Conservation (phyloP, 2,888 invertebrate species). For the Melolontha melolontha region DNA sequence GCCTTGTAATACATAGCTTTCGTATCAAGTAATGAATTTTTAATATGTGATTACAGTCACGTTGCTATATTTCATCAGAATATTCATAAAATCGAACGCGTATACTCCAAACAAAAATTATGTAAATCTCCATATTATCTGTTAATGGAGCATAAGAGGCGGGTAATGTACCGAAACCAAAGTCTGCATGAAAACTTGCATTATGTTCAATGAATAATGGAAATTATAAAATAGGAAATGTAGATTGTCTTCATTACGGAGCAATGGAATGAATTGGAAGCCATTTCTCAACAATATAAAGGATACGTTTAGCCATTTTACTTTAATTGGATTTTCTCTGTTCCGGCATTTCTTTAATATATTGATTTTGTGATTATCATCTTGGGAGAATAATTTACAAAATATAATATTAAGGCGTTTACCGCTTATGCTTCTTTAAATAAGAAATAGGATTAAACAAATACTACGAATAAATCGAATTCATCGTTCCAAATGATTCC, state of each 20-base stretch:
- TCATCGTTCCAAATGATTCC: too few species aligned
- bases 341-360: slow-evolving; percentile 31
- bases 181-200: slow-evolving; percentile 12
- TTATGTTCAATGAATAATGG: slow-evolving; percentile 14
- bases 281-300: slow-evolving; percentile 1
- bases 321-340: slow-evolving; percentile 30
- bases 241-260: slow-evolving; percentile 16
- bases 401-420: too few species aligned
- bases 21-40: too few species aligned
- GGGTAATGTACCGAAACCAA: slow-evolving; percentile 6
- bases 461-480: too few species aligned
- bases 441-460: too few species aligned
- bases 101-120: too few species aligned
- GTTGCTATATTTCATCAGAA: too few species aligned
- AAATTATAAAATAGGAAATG: slow-evolving; percentile 20
- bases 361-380: slow-evolving; percentile 33
- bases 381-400: not conserved
- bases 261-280: slow-evolving; percentile 14
- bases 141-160: slow-evolving; percentile 3
- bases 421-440: too few species aligned
- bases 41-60: too few species aligned
- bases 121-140: slow-evolving; percentile 2
- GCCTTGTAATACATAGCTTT: too few species aligned
- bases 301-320: slow-evolving; percentile 31
- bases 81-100: too few species aligned